These are phyloP conservation scores for Chaetoderma sp. DNA, from an alignment of 2,888 invertebrate species.

Conservation along the genomic window DNA sequence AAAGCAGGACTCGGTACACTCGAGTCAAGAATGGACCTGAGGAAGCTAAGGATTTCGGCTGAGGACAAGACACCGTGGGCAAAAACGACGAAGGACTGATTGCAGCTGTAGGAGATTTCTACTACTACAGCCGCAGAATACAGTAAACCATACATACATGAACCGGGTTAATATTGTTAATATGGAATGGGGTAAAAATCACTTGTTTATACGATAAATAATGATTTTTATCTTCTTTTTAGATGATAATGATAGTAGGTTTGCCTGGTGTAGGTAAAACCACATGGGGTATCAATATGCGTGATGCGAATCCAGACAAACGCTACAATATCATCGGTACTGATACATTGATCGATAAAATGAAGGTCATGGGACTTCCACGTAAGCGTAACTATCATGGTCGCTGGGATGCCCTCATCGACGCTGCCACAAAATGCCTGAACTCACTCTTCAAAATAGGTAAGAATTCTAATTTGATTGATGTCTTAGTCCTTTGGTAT, in stretches of 20 bases:
- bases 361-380: conserved; percentile 93
- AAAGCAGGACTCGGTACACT: no score
- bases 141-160: no score
- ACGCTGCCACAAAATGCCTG: conserved; percentile 88
- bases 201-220: no score
- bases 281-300: conserved; percentile 85
- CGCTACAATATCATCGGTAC: conserved; percentile 91
- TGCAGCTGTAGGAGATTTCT: no score
- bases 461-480: conserved; percentile 70
- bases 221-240: conserved; percentile 2
- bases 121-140: no score
- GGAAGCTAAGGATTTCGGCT: no score
- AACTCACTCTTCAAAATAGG: conserved; percentile 84
- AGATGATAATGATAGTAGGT: conserved; percentile 91
- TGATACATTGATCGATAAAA: conserved; percentile 85
- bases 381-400: conserved; percentile 83
- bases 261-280: conserved; percentile 95
- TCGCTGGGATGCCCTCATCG: conserved; percentile 88
- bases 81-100: no score
- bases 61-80: no score
- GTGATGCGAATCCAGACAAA: conserved; percentile 81
- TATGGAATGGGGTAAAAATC: no score
- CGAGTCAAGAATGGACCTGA: no score
- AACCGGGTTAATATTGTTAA: no score
- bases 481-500: background rate